Conservation (phyloP, 2,888 invertebrate species). For the Drosophila suboccidentalis region DNA sequence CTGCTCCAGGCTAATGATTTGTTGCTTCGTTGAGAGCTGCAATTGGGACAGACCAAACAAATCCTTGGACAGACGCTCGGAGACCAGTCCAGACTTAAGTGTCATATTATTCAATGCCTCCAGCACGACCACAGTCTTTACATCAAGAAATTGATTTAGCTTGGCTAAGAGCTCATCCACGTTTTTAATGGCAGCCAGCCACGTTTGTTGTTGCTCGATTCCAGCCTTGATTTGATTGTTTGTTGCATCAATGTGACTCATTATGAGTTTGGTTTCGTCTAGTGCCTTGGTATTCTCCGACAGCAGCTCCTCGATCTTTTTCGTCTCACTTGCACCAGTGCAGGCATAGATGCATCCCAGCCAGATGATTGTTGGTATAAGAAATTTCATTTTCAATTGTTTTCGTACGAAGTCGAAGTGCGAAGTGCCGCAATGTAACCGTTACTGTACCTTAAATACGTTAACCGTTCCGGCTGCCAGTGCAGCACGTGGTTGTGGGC, state of each 20-base stretch:
- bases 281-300: constrained; percentile 43
- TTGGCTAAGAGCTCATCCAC: constrained; percentile 35
- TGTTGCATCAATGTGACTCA: constrained; percentile 39
- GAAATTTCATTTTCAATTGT: constrained; percentile 45
- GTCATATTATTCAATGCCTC: constrained; percentile 47
- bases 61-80: constrained; percentile 36
- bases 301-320: constrained; percentile 30
- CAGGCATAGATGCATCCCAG: constrained; percentile 22
- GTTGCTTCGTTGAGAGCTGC: constrained; percentile 51
- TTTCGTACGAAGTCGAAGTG: constrained; percentile 6
- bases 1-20: constrained; percentile 40
- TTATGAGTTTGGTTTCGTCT: constrained; percentile 37
- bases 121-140: constrained; percentile 26
- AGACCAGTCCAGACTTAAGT: constrained; percentile 20
- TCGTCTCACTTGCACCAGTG: background rate
- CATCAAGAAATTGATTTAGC: constrained; percentile 23
- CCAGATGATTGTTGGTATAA: constrained; percentile 27
- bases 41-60: constrained; percentile 31
- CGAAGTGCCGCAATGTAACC: constrained; percentile 26
- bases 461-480: background rate
- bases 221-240: constrained; percentile 36
- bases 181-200: constrained; percentile 34
- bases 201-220: constrained; percentile 45
- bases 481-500: constrained; percentile 46
- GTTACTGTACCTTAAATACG: constrained; percentile 56